Percentiles rank a stretch among this genome's conserved stretches.
These are phyloP conservation scores for Hirtodrosophila cameraria DNA, from an alignment of 2,888 invertebrate species.

Conservation along the genomic window DNA sequence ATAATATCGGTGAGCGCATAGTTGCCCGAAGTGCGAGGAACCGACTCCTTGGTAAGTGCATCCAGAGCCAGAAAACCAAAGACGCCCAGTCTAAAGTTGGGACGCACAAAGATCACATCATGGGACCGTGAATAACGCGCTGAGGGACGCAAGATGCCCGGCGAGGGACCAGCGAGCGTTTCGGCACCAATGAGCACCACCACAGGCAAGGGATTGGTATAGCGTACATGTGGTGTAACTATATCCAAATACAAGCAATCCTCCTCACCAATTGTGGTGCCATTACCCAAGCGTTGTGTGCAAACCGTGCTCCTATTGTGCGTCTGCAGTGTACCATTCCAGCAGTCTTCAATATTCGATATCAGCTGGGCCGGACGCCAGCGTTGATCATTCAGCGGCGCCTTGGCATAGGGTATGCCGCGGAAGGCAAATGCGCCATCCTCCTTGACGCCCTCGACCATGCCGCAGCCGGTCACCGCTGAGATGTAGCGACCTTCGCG, in stretches of 20 bases:
- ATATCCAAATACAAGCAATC: constrained; percentile 93
- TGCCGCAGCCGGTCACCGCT: constrained; percentile 91
- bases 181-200: constrained; percentile 93
- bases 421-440: constrained; percentile 92
- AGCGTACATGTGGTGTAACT: constrained; percentile 91
- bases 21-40: constrained; percentile 92
- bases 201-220: constrained; percentile 91
- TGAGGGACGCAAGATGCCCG: constrained; percentile 89
- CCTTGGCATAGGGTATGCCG: constrained; percentile 92
- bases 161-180: constrained; percentile 90
- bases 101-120: constrained; percentile 93
- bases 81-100: constrained; percentile 92
- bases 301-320: constrained; percentile 89
- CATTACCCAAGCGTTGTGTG: constrained; percentile 88
- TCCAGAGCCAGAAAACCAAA: constrained; percentile 93
- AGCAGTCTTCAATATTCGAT: constrained; percentile 89
- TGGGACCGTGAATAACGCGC: constrained; percentile 90
- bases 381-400: constrained; percentile 88
- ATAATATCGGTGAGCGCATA: constrained; percentile 93
- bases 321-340: constrained; percentile 90
- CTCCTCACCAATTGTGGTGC: constrained; percentile 89
- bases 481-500: constrained; percentile 90
- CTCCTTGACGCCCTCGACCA: constrained; percentile 90
- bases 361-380: constrained; percentile 89
- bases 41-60: constrained; percentile 88